Evolutionary conservation across 23 tunicate genomes (phyloP), one percentile per base, ranked within the genome.

Genomic region (Clavelina lepadiformis): DNA sequence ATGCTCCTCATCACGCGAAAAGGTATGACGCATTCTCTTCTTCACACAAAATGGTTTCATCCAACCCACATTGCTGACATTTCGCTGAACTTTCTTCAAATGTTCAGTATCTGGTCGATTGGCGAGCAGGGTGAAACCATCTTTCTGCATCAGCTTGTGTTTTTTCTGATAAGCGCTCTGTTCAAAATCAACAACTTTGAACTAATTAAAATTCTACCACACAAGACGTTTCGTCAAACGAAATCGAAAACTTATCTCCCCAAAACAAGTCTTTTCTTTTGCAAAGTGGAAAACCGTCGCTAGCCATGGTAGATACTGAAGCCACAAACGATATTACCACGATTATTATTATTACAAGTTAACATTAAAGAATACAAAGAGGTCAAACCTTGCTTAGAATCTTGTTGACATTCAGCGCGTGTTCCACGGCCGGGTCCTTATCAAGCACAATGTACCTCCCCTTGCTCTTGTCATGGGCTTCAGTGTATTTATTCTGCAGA

Each of bases 401-500:
- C 54, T 69, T 81, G 71, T 70, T 67, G 54, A 75, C 91, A 49
- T 86, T 68, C 35, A 59, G 74, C 33, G 83, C 88, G 46, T 94
- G 94, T 15, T 73, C 74, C 37, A 94, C 58, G 51, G 57, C 76
- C 3, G 88, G 74, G 50, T 94, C 99, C 35, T 94, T 73, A 47
- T 86, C 77, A 65, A 77, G 44, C 20, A 80, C 75, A 37, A 83
- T 81, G 74, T 80, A 94, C 0, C 45, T 66, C 37, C 73, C 82
- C 54, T 80, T 58, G 11, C 37, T 74, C 38, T 86, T 86, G 35
- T 76, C 78, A 59, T 57, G 63, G 34, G 65, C 67, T 33, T 76
- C 85, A 52, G 80, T 86, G 73, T 94, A 94, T 63, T 89, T 81
- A 66, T 81, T 89, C 97, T 88, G 78, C 13, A 69, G 25, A 56